phyloP scores from a whole-genome alignment of 2,797 vertebrate genomes.

The Meda fulgida region DNA sequence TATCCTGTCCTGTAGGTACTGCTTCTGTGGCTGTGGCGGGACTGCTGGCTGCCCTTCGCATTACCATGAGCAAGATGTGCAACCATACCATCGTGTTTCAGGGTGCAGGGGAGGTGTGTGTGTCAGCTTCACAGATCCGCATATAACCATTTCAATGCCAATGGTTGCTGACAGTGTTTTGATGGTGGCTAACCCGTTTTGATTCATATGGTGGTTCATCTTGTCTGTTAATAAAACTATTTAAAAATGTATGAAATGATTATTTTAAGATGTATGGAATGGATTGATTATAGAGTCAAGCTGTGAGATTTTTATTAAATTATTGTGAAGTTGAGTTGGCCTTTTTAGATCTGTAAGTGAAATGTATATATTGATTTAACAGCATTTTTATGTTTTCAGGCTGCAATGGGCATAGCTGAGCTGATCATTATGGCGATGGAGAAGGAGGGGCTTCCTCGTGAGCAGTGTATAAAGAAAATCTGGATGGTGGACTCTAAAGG shows the following conservation, averaged over 20 bases:
- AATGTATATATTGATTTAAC: neutral
- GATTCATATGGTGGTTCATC: neutral
- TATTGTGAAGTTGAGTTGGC: neutral
- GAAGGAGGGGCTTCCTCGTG: constrained; percentile 86
- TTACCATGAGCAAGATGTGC: constrained; percentile 91
- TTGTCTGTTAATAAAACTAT: neutral
- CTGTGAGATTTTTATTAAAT: neutral
- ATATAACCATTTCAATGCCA: neutral
- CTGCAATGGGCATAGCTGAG: constrained; percentile 95
- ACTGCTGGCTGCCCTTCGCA: constrained; percentile 88
- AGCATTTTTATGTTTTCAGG: constrained; percentile 73
- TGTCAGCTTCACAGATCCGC: neutral
- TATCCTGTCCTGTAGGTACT: constrained; percentile 79
- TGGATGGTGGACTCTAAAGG: constrained; percentile 99
- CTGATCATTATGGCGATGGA: constrained; percentile 94
- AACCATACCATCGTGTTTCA: constrained; percentile 95
- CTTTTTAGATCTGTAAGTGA: neutral
- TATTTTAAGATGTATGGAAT: neutral
- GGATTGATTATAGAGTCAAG: neutral
- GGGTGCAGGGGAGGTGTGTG: constrained; percentile 93
- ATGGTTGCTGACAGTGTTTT: neutral
- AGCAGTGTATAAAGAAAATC: constrained; percentile 85
- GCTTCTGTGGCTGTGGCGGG: constrained; percentile 96
- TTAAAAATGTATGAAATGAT: neutral
- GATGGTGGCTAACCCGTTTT: constrained; percentile 15